Evolutionary conservation across 1,140 invertebrate species (phyloP).

Genomic region (Ceratina australensis): DNA sequence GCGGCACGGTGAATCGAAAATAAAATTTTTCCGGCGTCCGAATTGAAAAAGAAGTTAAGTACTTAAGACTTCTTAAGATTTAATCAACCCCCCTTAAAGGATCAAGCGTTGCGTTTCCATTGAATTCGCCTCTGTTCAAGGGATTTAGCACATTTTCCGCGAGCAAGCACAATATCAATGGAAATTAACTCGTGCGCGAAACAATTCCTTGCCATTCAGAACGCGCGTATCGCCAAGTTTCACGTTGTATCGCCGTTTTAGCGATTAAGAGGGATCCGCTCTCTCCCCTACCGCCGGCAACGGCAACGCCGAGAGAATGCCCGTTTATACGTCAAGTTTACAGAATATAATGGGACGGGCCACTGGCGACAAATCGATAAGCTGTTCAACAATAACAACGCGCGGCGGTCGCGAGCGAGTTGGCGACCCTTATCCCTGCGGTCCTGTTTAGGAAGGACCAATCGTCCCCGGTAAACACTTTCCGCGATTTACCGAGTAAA

Average conservation of each 20-base stretch:
- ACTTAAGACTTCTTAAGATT: no score
- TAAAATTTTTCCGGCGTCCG: no score
- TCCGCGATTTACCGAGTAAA: slow-evolving; percentile 8
- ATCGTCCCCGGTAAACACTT: slow-evolving; percentile 21
- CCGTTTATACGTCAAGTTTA: slow-evolving; percentile 19
- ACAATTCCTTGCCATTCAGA: slow-evolving; percentile 15
- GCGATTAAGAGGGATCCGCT: background rate
- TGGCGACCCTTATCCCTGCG: slow-evolving; percentile 10
- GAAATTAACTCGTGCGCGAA: slow-evolving; percentile 7
- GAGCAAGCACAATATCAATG: slow-evolving; percentile 16
- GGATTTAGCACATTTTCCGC: background rate
- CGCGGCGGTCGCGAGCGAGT: background rate
- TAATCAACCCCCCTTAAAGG: background rate
- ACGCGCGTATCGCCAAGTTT: background rate
- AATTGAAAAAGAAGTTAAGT: no score
- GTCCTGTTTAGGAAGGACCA: background rate
- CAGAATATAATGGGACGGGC: slow-evolving; percentile 14
- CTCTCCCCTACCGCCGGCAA: background rate
- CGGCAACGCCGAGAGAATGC: slow-evolving; percentile 3
- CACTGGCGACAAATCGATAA: slow-evolving; percentile 30
- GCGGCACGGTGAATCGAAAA: no score
- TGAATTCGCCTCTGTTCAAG: background rate
- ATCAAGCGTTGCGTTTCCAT: background rate
- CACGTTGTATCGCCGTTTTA: slow-evolving; percentile 20
- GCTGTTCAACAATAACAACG: slow-evolving; percentile 23